A percentile compares a stretch with the other conserved stretches of the same genome.
phyloP scores from a whole-genome alignment of 2,113 vertebrate species.

The Caloenas nicobarica region DNA sequence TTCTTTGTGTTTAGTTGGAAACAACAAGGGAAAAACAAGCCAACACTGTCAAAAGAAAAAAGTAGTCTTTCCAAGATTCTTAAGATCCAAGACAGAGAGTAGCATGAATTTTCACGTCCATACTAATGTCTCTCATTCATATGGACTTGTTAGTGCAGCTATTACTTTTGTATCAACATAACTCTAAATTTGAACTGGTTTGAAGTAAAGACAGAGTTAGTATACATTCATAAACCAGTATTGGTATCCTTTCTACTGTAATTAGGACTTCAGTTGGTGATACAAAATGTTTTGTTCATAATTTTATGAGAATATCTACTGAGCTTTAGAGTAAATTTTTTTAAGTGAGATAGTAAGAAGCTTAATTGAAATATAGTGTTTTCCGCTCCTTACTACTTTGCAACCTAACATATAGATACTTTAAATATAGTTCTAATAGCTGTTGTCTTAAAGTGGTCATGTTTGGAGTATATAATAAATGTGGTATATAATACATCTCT shows the following conservation, averaged over 20 bases:
- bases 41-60: no score
- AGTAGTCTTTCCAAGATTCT: no score
- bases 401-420: neutral
- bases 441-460: neutral
- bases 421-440: neutral
- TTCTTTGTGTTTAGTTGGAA: neutral
- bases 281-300: neutral
- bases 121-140: neutral
- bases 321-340: neutral
- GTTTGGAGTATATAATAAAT: neutral
- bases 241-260: neutral
- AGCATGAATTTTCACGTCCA: neutral
- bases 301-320: neutral
- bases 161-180: neutral
- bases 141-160: neutral
- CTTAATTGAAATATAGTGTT: neutral
- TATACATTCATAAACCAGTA: neutral
- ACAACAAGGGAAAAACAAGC: fast-evolving
- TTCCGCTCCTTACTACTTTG: neutral
- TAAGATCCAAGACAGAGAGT: neutral
- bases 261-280: neutral
- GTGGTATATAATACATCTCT: neutral
- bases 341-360: neutral
- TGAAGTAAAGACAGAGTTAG: neutral
- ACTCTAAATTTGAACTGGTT: neutral